Conservation (phyloP, 2,888 invertebrate genomes). For the Cosmopolites sordidus region DNA sequence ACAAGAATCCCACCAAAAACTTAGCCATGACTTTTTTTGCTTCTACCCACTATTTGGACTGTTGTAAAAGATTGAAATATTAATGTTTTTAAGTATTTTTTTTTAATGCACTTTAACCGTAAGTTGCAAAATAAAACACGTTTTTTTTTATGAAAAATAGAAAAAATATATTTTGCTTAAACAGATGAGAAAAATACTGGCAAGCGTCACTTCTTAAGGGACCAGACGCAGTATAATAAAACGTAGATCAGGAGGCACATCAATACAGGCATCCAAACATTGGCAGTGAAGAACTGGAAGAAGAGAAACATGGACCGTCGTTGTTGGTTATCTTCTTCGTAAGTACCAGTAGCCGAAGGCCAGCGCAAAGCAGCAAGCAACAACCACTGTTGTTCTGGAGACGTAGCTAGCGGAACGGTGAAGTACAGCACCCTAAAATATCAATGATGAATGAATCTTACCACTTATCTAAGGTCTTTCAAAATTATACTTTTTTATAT, state of each 20-base stretch:
- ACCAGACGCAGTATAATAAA: constrained; percentile 3
- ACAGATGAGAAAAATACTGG: constrained; percentile 4
- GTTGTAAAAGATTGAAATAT: too few species aligned
- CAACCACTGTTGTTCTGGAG: background rate
- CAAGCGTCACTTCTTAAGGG: constrained; percentile 4
- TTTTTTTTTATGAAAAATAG: background rate
- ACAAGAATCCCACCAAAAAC: too few species aligned
- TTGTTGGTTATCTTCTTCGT: constrained; percentile 2
- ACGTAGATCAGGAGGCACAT: constrained; percentile 10
- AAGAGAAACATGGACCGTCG: constrained; percentile 9
- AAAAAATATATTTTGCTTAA: background rate
- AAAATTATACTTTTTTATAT: too few species aligned
- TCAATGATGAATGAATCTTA: too few species aligned
- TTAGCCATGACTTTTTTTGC: too few species aligned
- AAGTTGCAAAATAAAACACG: too few species aligned
- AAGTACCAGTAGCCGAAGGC: constrained; percentile 4
- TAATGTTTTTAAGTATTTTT: too few species aligned
- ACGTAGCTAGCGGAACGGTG: constrained; percentile 2
- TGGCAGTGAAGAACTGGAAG: constrained; percentile 13
- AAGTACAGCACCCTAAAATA: constrained; percentile 10
- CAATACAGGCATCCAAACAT: constrained; percentile 8
- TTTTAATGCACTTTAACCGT: too few species aligned
- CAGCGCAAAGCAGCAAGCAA: background rate
- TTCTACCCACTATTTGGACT: too few species aligned
- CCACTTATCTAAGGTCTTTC: too few species aligned